Evolutionary conservation across 2,888 invertebrate species (phyloP).

Genomic region (Drosophila percnosoma): DNA sequence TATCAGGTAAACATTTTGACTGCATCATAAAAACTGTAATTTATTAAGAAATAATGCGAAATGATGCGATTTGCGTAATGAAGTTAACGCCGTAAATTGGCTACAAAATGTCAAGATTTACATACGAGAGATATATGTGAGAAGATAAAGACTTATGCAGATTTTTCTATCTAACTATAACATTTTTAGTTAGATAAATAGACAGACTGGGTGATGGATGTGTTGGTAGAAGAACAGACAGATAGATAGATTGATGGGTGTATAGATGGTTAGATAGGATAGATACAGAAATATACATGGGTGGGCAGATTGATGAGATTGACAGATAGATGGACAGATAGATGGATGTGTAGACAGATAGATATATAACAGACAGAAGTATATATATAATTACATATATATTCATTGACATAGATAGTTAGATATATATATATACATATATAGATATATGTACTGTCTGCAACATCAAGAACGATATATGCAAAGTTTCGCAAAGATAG

Average conservation of each 20-base stretch:
- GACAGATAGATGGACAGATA: background rate
- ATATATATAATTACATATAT: background rate
- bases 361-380: background rate
- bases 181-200: background rate
- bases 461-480: background rate
- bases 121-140: background rate
- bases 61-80: conserved; percentile 18
- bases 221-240: background rate
- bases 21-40: conserved; percentile 27
- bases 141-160: background rate
- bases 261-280: background rate
- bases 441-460: background rate
- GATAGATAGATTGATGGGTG: background rate
- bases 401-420: background rate
- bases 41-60: conserved; percentile 15
- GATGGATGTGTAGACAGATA: background rate
- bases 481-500: background rate
- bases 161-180: background rate
- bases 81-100: background rate
- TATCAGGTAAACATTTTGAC: conserved; percentile 21
- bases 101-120: conserved; percentile 11
- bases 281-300: too few species aligned
- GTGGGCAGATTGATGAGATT: background rate
- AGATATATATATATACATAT: background rate
- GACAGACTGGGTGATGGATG: background rate